phyloP scores from a whole-genome alignment of 1,140 invertebrate genomes.

The Batillaria attramentaria region DNA sequence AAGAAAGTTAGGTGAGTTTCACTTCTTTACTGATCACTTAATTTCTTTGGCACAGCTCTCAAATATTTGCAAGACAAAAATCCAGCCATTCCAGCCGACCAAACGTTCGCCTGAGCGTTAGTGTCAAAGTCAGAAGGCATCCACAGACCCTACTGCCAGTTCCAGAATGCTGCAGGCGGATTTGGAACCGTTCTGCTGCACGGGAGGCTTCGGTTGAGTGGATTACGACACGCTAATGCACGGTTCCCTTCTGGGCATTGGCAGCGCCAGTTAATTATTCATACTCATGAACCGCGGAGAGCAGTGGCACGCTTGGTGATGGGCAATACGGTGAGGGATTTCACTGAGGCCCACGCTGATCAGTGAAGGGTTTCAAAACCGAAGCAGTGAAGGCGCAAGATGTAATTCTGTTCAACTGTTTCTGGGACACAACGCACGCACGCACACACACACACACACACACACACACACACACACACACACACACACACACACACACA shows the following conservation, averaged over 20 bases:
- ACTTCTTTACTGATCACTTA: neutral
- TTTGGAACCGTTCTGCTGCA: neutral
- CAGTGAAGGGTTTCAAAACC: neutral
- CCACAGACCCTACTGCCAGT: neutral
- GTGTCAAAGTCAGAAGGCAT: neutral
- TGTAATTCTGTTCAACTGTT: neutral
- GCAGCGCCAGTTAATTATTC: neutral
- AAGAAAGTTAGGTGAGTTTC: neutral
- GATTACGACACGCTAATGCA: conserved; percentile 7
- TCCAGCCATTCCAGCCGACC: neutral
- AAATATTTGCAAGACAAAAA: neutral
- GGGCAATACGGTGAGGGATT: neutral
- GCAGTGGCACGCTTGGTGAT: neutral
- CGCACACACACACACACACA: neutral
- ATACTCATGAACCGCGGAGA: neutral
- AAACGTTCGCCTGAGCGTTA: neutral
- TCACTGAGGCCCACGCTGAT: neutral
- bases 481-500: neutral
- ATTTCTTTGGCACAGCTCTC: neutral
- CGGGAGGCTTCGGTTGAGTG: neutral
- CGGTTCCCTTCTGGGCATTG: neutral
- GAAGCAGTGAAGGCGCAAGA: neutral
- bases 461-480: neutral
- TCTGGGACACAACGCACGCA: neutral
- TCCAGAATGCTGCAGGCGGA: no score